Conservation (phyloP, 2,113 vertebrate genomes). For the Antechinus stuartii region DNA sequence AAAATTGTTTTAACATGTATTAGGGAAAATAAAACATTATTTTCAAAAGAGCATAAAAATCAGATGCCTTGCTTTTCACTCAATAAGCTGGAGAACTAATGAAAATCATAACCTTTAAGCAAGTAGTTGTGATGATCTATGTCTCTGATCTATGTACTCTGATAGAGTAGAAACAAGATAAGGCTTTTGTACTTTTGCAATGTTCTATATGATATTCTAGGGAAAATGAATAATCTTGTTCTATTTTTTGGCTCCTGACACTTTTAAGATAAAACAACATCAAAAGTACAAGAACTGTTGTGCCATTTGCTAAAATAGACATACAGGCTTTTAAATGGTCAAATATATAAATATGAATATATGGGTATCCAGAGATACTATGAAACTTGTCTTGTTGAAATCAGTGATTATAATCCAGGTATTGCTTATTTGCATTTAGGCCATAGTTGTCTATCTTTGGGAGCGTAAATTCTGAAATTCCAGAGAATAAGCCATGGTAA, state of each 20-base stretch:
- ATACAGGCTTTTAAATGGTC: slow-evolving; percentile 10
- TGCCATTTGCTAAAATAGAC: background rate
- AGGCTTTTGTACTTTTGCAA: background rate
- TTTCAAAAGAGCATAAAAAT: background rate
- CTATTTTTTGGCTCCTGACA: slow-evolving; percentile 46
- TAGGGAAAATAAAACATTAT: background rate
- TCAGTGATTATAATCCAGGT: slow-evolving; percentile 14
- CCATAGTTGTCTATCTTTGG: slow-evolving; percentile 17
- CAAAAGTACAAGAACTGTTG: slow-evolving; percentile 12
- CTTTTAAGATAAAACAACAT: slow-evolving; percentile 30
- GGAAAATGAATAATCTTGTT: slow-evolving; percentile 5
- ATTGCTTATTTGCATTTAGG: background rate
- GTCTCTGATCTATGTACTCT: slow-evolving; percentile 14
- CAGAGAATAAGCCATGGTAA: background rate
- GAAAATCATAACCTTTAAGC: background rate
- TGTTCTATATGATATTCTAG: slow-evolving; percentile 1
- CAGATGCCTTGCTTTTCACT: slow-evolving; percentile 15
- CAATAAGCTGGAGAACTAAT: background rate
- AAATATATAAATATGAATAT: slow-evolving; percentile 52
- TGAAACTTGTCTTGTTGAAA: slow-evolving; percentile 47
- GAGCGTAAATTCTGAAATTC: slow-evolving; percentile 22
- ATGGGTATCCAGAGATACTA: background rate
- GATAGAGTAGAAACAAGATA: background rate
- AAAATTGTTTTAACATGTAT: background rate
- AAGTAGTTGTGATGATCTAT: slow-evolving; percentile 39